phyloP scores from a whole-genome alignment of 37 sponge, comb jelly and placozoan species.

The Trichoplax adhaerens region DNA sequence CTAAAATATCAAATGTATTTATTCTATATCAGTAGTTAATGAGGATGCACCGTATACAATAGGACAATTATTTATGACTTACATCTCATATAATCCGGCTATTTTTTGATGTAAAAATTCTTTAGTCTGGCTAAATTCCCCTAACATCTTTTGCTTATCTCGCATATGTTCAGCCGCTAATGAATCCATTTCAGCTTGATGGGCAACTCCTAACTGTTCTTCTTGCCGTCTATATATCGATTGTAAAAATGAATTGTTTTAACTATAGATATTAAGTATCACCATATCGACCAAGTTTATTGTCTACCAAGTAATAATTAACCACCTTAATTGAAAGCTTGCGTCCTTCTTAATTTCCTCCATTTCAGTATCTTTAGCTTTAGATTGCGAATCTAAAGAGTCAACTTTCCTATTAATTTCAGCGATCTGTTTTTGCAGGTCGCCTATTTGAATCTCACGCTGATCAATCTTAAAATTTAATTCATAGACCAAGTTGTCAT shows the following conservation, averaged over 20 bases:
- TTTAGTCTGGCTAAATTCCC: conserved; percentile 58
- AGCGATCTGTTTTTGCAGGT: not conserved
- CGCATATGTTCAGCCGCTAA: conserved; percentile 26
- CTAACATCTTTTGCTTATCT: conserved; percentile 25
- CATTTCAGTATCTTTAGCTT: conserved; percentile 32
- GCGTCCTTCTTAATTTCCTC: conserved; percentile 24
- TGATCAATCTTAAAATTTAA: too few species aligned
- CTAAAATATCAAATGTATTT: too few species aligned
- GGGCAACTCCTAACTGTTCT: conserved; percentile 23
- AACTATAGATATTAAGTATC: too few species aligned
- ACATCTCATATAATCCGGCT: conserved; percentile 21
- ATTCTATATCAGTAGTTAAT: too few species aligned
- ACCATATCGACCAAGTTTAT: too few species aligned
- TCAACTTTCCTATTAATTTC: conserved; percentile 1
- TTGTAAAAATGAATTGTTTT: not conserved
- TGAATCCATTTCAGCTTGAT: conserved; percentile 40
- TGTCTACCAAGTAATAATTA: too few species aligned
- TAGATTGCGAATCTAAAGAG: conserved; percentile 21
- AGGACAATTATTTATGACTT: not conserved
- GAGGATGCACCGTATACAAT: too few species aligned
- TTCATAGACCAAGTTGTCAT: too few species aligned
- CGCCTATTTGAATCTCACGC: too few species aligned
- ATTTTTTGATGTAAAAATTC: conserved; percentile 28
- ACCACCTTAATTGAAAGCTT: conserved; percentile 26
- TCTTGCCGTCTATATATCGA: conserved; percentile 26